A percentile compares a stretch with the other conserved stretches of the same genome.
These are phyloP conservation scores for Chrysomela aeneicollis DNA, from an alignment of 2,888 invertebrate species.

Conservation along the genomic window DNA sequence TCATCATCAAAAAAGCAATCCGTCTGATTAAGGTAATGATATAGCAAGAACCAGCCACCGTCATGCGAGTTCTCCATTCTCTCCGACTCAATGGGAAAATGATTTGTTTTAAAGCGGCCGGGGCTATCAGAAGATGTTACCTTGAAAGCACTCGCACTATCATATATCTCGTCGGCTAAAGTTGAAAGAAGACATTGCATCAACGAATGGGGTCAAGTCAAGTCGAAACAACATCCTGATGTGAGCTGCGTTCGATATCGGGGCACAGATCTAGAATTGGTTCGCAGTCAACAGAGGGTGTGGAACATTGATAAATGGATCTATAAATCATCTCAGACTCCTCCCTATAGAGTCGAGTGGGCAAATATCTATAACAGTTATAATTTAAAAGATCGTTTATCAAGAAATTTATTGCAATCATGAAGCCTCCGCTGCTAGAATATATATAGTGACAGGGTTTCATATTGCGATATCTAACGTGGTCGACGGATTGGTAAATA, in stretches of 20 bases:
- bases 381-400: constrained; percentile 64
- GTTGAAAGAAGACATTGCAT: constrained; percentile 63
- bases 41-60: constrained; percentile 30
- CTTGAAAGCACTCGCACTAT: constrained; percentile 50
- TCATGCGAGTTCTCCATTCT: constrained; percentile 37
- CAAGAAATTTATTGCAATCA: constrained; percentile 63
- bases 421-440: constrained; percentile 52
- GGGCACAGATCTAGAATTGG: constrained; percentile 68
- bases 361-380: constrained; percentile 64
- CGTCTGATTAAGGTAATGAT: constrained; percentile 50
- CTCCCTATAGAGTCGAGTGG: constrained; percentile 63
- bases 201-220: constrained; percentile 62
- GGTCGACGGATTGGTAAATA: constrained; percentile 8
- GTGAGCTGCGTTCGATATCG: constrained; percentile 55
- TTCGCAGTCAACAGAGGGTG: constrained; percentile 64
- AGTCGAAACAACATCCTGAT: constrained; percentile 61
- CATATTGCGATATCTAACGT: constrained; percentile 49
- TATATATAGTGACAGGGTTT: constrained; percentile 49
- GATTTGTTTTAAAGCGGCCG: constrained; percentile 35
- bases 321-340: constrained; percentile 62
- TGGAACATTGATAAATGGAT: constrained; percentile 64
- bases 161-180: constrained; percentile 57
- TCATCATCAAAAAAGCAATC: constrained; percentile 35
- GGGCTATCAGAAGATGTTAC: constrained; percentile 27
- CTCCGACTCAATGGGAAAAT: constrained; percentile 36